Evolutionary conservation across 2,797 vertebrate species (phyloP).

Genomic region (Micrastur ruficollis): DNA sequence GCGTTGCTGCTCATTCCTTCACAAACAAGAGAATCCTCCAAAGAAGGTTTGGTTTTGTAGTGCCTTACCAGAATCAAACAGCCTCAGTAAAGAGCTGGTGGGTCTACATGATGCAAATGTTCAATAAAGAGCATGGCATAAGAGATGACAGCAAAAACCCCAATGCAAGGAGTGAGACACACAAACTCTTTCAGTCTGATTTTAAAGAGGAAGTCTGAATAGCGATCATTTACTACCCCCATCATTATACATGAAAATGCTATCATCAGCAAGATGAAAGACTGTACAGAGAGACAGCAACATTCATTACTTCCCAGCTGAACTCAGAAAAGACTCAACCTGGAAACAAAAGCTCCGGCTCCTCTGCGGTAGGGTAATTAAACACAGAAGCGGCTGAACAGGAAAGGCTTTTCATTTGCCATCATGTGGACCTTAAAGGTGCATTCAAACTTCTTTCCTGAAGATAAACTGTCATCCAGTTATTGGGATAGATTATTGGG

Average conservation of each 20-base stretch:
- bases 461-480: not conserved
- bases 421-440: not conserved
- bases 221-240: not conserved
- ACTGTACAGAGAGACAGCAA: not conserved
- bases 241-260: not conserved
- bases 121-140: not conserved
- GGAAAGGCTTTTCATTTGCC: not conserved
- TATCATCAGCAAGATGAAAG: conserved; percentile 20
- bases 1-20: not conserved
- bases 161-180: accelerated
- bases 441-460: not conserved
- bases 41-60: not conserved
- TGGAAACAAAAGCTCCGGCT: conserved; percentile 32
- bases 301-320: not conserved
- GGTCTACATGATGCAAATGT: not conserved
- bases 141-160: not conserved
- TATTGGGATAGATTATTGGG: not conserved
- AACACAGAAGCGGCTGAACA: not conserved
- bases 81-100: not conserved
- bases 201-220: not conserved
- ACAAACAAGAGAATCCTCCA: not conserved
- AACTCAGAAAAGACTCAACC: not conserved
- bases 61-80: not conserved
- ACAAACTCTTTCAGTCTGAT: not conserved
- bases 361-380: conserved; percentile 1